These are phyloP conservation scores for Spea multiplicata DNA, from an alignment of 2,113 vertebrate species.

Conservation along the genomic window DNA sequence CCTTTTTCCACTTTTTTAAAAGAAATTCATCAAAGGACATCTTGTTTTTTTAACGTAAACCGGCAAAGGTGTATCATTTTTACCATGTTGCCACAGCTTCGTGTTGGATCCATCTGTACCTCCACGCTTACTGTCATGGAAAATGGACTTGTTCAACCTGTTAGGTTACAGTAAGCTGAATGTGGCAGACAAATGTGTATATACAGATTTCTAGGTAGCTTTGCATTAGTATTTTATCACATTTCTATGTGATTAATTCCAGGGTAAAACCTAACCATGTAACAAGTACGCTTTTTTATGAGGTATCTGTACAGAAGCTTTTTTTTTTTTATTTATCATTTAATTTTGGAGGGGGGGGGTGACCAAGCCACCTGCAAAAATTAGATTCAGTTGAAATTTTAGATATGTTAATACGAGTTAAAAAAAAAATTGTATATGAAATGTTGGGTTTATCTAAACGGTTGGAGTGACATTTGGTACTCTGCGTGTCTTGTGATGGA, in stretches of 20 bases:
- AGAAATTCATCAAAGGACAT: slow-evolving; percentile 73
- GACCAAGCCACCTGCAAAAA: slow-evolving; percentile 59
- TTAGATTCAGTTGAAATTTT: too few species aligned
- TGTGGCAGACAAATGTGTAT: slow-evolving; percentile 71
- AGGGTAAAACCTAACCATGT: slow-evolving; percentile 65
- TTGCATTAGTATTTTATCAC: slow-evolving; percentile 69
- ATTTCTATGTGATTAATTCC: slow-evolving; percentile 62
- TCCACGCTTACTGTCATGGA: slow-evolving; percentile 54
- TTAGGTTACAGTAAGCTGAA: slow-evolving; percentile 50
- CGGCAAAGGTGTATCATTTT: slow-evolving; percentile 75
- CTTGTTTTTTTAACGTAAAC: slow-evolving; percentile 68
- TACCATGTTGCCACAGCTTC: slow-evolving; percentile 72
- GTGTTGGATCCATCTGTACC: slow-evolving; percentile 52
- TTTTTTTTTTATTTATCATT: slow-evolving; percentile 68
- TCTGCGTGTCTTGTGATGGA: too few species aligned
- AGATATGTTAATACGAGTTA: slow-evolving; percentile 54
- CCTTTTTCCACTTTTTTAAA: slow-evolving; percentile 68
- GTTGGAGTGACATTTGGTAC: too few species aligned
- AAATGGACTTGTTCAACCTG: slow-evolving; percentile 49
- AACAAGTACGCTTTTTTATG: slow-evolving; percentile 64
- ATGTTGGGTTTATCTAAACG: too few species aligned
- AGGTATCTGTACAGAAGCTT: slow-evolving; percentile 75
- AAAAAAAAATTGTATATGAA: slow-evolving; percentile 12
- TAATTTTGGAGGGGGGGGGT: slow-evolving; percentile 57
- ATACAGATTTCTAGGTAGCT: slow-evolving; percentile 72